Evolutionary conservation across 2,888 invertebrate species (phyloP), one percentile per base, ranked within the genome.

Genomic region (Spodoptera littoralis): DNA sequence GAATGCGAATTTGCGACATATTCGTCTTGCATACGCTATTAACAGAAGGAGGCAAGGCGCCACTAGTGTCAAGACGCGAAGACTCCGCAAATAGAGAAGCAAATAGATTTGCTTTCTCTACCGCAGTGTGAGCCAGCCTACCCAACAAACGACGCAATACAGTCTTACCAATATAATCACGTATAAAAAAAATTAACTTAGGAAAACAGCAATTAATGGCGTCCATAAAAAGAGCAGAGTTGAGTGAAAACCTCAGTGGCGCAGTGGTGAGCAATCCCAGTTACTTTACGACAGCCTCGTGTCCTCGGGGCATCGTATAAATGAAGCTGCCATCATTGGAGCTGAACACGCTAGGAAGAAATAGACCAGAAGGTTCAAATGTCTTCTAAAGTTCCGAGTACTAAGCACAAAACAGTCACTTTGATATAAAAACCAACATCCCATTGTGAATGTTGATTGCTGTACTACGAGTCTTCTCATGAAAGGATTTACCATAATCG

Each of bases 301-400:
- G 68, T 73, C 72, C 73, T 73, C 58, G 3, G 69, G 64, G 72
- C 55, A 54, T 61, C 58, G 56, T 73, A 63, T 73, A 73, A 73
- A 73, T 73, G 73, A 69, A 73, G 69, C 69, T 61, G 69, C 65
- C 55, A 69, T 69, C 73, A 73, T 73, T 73, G 69, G 50, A 43
- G 47, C 42, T 46, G 9, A 41, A 18, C 36, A 2, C 53, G 51
- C n/a, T 11, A 30, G 9, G 12, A 0, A 57, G 18, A 2, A 36
- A 1, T 11, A 9, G 6, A 1, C 12, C 67, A 58, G 67, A 62
- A 71, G 65, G 41, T n/a, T 22, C 18, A n/a, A 24, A 36, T 36
- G 8, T 5, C 51, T 51, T 22, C 42, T 42, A 4, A 12, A 30
- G 36, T 36, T 2, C 8, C 36, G 9, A 36, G 36, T 9, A 8